Base-by-base conservation (phyloP, 23 tunicate species). In the Diplosoma virens region DNA sequence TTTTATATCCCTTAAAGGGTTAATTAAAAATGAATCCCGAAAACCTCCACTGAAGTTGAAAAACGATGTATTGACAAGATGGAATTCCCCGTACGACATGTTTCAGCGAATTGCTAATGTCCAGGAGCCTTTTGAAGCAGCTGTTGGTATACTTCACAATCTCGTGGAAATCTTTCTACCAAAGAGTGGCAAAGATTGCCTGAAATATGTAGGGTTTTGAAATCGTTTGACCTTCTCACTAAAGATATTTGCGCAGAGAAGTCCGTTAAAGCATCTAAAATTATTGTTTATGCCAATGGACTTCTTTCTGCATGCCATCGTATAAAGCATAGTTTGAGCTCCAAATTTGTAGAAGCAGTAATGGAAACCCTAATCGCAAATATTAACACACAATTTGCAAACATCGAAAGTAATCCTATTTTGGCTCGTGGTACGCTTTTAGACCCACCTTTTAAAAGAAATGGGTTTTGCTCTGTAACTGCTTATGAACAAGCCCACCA, bases 211-310 rank as follows among this genome's bases (percentile, higher is more conserved):
- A 20, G 5, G 24, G 63, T 55, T 20, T 20, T 55, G 21, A 55
- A 55, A 20, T 25, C 63, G 21, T 55, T 55, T 55, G 63, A 55
- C 21, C 24, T 11, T 11, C 25, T 55, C 24, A 55, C 63, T 20
- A 55, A 55, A 55, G 63, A 55, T 4, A 55, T 55, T 11, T 55
- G 63, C 20, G 63, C 63, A 20, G 24, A 55, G n/a, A 55, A 55
- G 24, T 11, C 21, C 20, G 24, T 55, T 20, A 55, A 22, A 55
- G 24, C 20, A 55, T 55, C 24, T 4, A 55, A 55, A 20, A 6
- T 55, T 16, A 55, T 55, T 11, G 63, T 55, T 55, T 20, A 14
- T 55, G 63, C 63, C 21, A 55, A 55, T 55, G 24, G 63, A 20
- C 21, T 55, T 16, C 63, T 55, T 20, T 11, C 24, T 55, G 63